Conservation (phyloP, 2,797 vertebrate species). For the Siniperca scherzeri region DNA sequence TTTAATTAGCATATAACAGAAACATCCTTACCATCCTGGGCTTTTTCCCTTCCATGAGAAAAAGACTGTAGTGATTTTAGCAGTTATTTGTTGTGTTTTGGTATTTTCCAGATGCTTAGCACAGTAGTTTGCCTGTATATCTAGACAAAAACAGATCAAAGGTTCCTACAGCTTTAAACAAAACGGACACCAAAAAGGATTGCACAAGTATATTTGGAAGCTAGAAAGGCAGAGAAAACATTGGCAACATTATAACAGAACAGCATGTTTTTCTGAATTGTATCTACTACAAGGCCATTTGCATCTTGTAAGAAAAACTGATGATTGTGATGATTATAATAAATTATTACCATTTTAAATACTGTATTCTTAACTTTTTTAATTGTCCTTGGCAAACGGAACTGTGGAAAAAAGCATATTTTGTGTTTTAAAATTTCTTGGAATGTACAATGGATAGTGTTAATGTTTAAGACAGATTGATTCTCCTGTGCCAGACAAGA, state of each 20-base stretch:
- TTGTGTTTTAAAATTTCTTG: conserved; percentile 12
- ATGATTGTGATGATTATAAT: conserved; percentile 1
- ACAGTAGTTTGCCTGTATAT: neutral
- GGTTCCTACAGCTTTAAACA: neutral
- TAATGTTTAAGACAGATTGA: conserved; percentile 23
- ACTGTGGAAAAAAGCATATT: conserved; percentile 28
- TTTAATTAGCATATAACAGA: conserved; percentile 23
- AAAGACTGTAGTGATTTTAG: neutral
- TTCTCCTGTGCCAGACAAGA: conserved; percentile 62
- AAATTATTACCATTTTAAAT: conserved; percentile 24
- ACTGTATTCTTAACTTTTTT: conserved; percentile 3
- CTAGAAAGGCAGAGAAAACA: neutral
- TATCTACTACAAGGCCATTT: neutral
- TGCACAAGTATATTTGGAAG: conserved; percentile 2
- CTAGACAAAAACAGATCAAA: neutral
- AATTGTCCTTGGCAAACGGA: conserved; percentile 26
- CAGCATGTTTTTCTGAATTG: neutral
- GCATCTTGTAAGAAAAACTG: conserved; percentile 7
- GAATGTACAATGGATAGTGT: conserved; percentile 42
- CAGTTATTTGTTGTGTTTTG: neutral
- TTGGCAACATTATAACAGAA: neutral
- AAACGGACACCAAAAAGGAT: neutral
- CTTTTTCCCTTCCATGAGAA: conserved; percentile 1
- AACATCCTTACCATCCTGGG: neutral
- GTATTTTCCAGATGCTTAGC: neutral